Evolutionary conservation across 2,888 invertebrate species (phyloP), one percentile per base, ranked within the genome.

Genomic region (Oscheius sp.): DNA sequence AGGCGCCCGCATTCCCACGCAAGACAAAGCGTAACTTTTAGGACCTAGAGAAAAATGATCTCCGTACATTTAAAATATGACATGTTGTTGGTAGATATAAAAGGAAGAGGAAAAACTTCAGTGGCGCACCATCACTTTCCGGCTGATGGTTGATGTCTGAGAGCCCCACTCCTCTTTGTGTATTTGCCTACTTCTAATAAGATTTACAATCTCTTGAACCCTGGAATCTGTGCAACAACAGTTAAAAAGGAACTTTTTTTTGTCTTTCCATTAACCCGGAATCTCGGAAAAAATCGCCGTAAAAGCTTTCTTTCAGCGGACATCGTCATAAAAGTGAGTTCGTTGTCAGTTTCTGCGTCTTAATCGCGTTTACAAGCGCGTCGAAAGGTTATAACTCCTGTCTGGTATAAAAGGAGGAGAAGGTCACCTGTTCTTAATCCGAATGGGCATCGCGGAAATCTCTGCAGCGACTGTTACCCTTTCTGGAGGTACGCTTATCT

Each of bases 321-420:
- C 29, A n/a, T 35, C 25, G 66, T 49, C 66, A 35, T 66, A 52
- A 66, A 66, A 66, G 25, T 49, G 66, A 66, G 66, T 66, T 66
- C 66, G 52, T 52, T 52, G 66, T 46, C 25, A 66, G 66, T 27
- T 66, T 66, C 29, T 16, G 29, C 66, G 52, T 66, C 52, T 49
- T 66, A 66, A 66, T 66, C 52, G 66, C 29, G 49, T 52, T 64
- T 46, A 66, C 46, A 66, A 66, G 35, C 35, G 29, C 52, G 66
- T 18, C 25, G 18, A 29, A 52, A 49, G 25, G 27, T 66, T 52
- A 66, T 66, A 27, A 49, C 66, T 49, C 49, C 35, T 49, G 52
- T 49, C 9, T 29, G n/a, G 27, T 52, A 66, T 52, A 35, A 52
- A 66, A 66, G 29, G 45, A 1, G 27, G 25, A 35, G 35, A 35